These are phyloP conservation scores for Leucophenga montana DNA, from an alignment of 2,888 invertebrate species.

Conservation along the genomic window DNA sequence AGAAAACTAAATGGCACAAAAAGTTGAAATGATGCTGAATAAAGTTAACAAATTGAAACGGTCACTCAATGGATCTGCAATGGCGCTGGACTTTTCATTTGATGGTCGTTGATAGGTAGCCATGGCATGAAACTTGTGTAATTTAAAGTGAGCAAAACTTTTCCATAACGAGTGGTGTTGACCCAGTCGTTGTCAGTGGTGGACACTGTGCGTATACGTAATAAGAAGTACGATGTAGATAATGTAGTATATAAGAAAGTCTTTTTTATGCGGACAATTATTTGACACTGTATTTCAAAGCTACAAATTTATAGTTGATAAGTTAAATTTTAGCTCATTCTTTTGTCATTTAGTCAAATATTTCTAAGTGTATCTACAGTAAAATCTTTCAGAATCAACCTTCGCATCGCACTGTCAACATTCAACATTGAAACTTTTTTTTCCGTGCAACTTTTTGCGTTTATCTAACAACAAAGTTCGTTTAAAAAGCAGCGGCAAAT, in stretches of 20 bases:
- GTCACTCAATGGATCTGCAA: constrained; percentile 3
- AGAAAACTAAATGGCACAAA: not conserved
- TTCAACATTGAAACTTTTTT: constrained; percentile 18
- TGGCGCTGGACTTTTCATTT: not conserved
- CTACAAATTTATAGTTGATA: too few relatives aligned
- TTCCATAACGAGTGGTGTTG: not conserved
- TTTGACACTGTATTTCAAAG: too few relatives aligned
- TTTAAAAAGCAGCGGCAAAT: not conserved
- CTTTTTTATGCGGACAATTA: too few relatives aligned
- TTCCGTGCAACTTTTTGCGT: not conserved
- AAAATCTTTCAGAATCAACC: not conserved
- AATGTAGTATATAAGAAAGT: too few relatives aligned
- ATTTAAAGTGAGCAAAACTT: constrained; percentile 14
- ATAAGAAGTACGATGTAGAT: too few relatives aligned
- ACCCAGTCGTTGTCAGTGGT: not conserved
- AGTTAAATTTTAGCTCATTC: too few relatives aligned
- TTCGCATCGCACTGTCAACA: not conserved
- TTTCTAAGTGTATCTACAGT: too few relatives aligned
- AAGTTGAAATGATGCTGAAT: not conserved
- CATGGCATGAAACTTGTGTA: constrained; percentile 7
- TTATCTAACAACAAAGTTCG: constrained; percentile 14
- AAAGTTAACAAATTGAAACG: constrained; percentile 14
- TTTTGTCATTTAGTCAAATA: too few relatives aligned
- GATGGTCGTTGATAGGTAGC: not conserved
- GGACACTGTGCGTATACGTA: too few relatives aligned